phyloP scores from a whole-genome alignment of 2,888 invertebrate species.

The Lingula anatina region DNA sequence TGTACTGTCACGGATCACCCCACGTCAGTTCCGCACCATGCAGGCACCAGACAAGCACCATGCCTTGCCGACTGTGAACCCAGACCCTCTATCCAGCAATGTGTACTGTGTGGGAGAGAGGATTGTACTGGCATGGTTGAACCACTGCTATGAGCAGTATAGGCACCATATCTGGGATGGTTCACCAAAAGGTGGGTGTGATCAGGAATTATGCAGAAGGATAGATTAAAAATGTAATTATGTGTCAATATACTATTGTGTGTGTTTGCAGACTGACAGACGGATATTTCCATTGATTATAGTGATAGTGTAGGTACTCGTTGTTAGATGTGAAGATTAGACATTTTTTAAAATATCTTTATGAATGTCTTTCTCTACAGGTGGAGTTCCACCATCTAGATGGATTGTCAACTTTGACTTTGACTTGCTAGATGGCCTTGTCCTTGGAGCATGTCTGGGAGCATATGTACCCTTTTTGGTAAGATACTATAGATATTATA shows the following conservation, averaged over 20 bases:
- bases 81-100: constrained; percentile 49
- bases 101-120: constrained; percentile 49
- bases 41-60: constrained; percentile 30
- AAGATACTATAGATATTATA: constrained; percentile 15
- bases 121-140: constrained; percentile 50
- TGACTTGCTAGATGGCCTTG: constrained; percentile 52
- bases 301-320: too few relatives aligned
- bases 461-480: constrained; percentile 52
- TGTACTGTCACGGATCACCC: constrained; percentile 45
- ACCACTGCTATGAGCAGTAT: constrained; percentile 49
- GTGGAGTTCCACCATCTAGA: constrained; percentile 44
- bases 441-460: constrained; percentile 47
- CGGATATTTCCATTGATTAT: too few relatives aligned
- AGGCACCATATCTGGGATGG: constrained; percentile 40
- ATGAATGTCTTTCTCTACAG: constrained; percentile 16
- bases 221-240: too few relatives aligned
- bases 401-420: constrained; percentile 54
- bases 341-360: neutral
- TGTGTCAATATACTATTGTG: too few relatives aligned
- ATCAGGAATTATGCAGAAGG: neutral
- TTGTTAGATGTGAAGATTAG: neutral
- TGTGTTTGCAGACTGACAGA: too few relatives aligned
- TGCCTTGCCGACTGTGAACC: constrained; percentile 37
- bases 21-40: constrained; percentile 36
- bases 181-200: constrained; percentile 30